phyloP scores from a whole-genome alignment of 1,140 invertebrate genomes.

The Drosophila navojoa region DNA sequence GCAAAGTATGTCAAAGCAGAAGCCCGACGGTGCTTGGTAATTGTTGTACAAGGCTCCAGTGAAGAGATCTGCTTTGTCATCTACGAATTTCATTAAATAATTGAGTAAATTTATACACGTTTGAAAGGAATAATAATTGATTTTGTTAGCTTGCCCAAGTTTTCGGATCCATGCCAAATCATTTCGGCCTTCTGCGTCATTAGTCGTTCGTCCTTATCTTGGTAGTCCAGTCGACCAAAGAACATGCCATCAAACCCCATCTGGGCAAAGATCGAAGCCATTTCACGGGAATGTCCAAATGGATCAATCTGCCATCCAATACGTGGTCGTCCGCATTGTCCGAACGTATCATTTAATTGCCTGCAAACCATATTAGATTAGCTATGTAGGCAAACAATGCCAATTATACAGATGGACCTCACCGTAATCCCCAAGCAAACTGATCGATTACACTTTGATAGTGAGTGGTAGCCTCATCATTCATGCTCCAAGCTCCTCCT shows the following conservation, averaged over 20 bases:
- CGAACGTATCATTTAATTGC: conserved; percentile 91
- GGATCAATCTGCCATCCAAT: conserved; percentile 98
- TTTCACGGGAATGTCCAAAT: conserved; percentile 94
- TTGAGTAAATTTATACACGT: background rate
- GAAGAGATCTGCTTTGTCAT: conserved; percentile 86
- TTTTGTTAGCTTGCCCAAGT: conserved; percentile 46
- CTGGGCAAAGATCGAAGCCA: conserved; percentile 92
- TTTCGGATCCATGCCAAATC: conserved; percentile 68
- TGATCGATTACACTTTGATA: conserved; percentile 98
- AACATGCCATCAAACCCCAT: conserved; percentile 95
- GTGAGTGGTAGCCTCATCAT: conserved; percentile 96
- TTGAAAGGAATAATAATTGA: background rate
- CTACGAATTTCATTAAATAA: conserved; percentile 15
- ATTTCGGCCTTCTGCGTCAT: conserved; percentile 86
- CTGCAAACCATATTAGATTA: conserved; percentile 50
- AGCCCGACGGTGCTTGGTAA: conserved; percentile 93
- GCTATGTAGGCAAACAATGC: background rate
- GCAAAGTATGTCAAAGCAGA: conserved; percentile 95
- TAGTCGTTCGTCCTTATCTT: conserved; percentile 90
- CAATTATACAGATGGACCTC: background rate
- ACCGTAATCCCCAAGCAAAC: conserved; percentile 89
- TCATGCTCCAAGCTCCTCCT: conserved; percentile 95
- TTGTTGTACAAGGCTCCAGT: conserved; percentile 90
- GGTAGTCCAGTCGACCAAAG: conserved; percentile 94
- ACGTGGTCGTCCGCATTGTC: conserved; percentile 90